phyloP scores from a whole-genome alignment of 2,113 vertebrate species.

The Indicator indicator region DNA sequence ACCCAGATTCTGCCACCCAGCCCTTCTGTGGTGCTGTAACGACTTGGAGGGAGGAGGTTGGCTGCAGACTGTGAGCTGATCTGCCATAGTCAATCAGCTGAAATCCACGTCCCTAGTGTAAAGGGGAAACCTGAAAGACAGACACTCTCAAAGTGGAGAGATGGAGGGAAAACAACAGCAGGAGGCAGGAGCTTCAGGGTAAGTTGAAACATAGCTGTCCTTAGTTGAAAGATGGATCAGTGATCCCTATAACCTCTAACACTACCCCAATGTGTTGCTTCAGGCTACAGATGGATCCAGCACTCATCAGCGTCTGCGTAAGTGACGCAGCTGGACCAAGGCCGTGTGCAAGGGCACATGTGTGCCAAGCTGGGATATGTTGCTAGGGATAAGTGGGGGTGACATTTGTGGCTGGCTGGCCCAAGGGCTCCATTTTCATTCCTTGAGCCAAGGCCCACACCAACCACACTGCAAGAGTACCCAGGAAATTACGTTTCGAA shows the following conservation, averaged over 20 bases:
- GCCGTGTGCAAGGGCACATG: background rate
- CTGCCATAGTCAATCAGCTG: background rate
- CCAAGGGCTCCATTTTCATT: background rate
- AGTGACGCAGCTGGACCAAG: background rate
- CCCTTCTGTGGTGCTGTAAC: background rate
- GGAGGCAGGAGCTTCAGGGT: background rate
- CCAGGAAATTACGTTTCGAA: background rate
- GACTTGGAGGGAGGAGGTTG: background rate
- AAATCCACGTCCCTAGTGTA: background rate
- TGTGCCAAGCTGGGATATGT: background rate
- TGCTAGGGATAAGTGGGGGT: background rate
- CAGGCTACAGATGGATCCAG: background rate
- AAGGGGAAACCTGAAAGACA: background rate
- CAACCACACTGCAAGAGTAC: background rate
- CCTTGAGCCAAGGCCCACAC: background rate
- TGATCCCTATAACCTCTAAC: background rate
- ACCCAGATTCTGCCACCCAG: background rate
- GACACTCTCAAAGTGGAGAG: background rate
- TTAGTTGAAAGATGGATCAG: background rate
- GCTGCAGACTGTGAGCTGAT: background rate
- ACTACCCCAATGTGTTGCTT: background rate
- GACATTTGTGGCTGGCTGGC: conserved; percentile 14
- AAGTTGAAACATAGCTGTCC: rapidly evolving
- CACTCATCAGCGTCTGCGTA: rapidly evolving
- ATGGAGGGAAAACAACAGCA: background rate